A percentile compares a stretch with the other conserved stretches of the same genome.
phyloP scores from a whole-genome alignment of 2,797 vertebrate genomes.

The Malurus splendens region DNA sequence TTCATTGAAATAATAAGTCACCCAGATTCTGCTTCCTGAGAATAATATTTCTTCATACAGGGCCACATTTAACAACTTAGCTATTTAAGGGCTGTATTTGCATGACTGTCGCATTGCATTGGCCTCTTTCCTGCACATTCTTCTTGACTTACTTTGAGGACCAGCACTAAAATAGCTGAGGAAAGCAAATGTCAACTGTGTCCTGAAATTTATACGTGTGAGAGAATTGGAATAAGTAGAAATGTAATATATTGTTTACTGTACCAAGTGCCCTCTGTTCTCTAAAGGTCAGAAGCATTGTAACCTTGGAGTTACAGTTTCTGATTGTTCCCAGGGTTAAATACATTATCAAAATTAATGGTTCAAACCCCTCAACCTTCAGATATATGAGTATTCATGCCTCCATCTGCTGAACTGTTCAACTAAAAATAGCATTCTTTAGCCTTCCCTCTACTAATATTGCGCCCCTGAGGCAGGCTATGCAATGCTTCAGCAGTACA shows the following conservation, averaged over 20 bases:
- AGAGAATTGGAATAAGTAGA: conserved; percentile 87
- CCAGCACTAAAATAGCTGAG: conserved; percentile 78
- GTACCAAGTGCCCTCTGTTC: conserved; percentile 75
- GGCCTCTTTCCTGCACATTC: conserved; percentile 65
- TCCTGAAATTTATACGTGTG: conserved; percentile 75
- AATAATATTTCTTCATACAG: conserved; percentile 70
- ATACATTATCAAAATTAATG: conserved; percentile 95
- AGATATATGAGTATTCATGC: conserved; percentile 86
- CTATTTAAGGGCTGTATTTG: conserved; percentile 76
- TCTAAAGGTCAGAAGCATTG: conserved; percentile 88
- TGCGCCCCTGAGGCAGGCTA: conserved; percentile 69
- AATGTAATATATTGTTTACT: conserved; percentile 92
- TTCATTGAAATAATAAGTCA: conserved; percentile 51
- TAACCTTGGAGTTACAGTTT: conserved; percentile 86
- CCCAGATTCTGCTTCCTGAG: conserved; percentile 48
- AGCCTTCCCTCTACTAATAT: conserved; percentile 69
- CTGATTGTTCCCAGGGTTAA: conserved; percentile 94
- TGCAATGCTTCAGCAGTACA: conserved; percentile 64
- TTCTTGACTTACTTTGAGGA: conserved; percentile 72
- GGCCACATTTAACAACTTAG: conserved; percentile 58
- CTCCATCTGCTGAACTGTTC: conserved; percentile 84
- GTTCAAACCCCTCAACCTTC: conserved; percentile 81
- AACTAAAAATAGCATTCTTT: conserved; percentile 84
- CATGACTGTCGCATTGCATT: conserved; percentile 68
- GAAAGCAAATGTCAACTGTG: conserved; percentile 85